These are phyloP conservation scores for Quadroppia sp. DNA, from an alignment of 2,888 invertebrate species.

Conservation along the genomic window DNA sequence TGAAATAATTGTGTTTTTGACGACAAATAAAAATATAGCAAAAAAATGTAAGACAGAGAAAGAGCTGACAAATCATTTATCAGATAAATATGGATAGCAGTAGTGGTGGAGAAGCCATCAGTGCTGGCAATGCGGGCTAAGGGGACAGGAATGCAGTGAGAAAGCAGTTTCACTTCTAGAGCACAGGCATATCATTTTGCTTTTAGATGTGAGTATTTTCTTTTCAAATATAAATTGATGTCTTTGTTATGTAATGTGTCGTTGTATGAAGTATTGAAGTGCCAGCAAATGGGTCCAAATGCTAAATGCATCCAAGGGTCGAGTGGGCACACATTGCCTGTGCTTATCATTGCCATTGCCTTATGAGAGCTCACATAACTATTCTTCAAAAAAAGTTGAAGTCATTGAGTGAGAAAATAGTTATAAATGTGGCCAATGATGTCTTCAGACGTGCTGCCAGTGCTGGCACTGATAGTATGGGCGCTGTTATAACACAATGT, in stretches of 20 bases:
- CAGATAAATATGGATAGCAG: constrained; percentile 33
- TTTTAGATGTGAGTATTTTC: constrained; percentile 18
- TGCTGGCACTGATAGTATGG: not conserved
- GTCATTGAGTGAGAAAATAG: constrained; percentile 37
- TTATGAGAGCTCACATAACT: constrained; percentile 23
- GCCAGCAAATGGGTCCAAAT: constrained; percentile 4
- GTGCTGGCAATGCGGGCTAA: constrained; percentile 5
- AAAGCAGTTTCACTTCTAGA: not conserved
- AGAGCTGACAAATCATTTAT: constrained; percentile 34
- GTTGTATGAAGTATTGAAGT: constrained; percentile 28
- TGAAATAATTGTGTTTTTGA: constrained; percentile 31
- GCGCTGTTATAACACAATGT: constrained; percentile 15
- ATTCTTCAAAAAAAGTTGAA: constrained; percentile 29
- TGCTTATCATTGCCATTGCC: not conserved
- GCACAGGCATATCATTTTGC: constrained; percentile 25
- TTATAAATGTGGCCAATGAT: constrained; percentile 32
- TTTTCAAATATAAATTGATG: constrained; percentile 36
- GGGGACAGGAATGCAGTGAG: constrained; percentile 8
- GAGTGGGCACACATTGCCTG: constrained; percentile 25
- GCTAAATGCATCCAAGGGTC: constrained; percentile 28
- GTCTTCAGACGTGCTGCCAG: constrained; percentile 24
- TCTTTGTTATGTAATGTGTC: constrained; percentile 37
- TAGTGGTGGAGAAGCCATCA: constrained; percentile 12
- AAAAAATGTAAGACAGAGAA: not conserved
- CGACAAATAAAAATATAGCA: constrained; percentile 18